Evolutionary conservation across 2,113 vertebrate species (phyloP).

Genomic region (Corythaeola cristata): DNA sequence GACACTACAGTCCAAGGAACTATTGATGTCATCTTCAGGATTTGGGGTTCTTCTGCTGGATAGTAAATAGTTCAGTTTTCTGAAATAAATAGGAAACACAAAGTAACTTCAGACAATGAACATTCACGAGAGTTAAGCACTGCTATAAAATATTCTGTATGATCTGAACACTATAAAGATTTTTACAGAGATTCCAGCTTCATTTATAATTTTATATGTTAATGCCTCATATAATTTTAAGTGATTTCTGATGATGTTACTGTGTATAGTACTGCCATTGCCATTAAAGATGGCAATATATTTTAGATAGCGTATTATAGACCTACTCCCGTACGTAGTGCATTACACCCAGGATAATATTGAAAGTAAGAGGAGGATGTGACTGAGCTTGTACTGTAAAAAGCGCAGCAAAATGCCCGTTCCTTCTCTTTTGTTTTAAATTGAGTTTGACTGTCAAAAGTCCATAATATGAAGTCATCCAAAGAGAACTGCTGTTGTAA

Average conservation of each 20-base stretch:
- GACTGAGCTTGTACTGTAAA: too few relatives aligned
- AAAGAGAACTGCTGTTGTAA: background rate
- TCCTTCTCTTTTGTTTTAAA: background rate
- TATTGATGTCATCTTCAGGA: slow-evolving; percentile 70
- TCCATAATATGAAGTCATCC: background rate
- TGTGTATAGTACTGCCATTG: too few relatives aligned
- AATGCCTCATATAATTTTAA: too few relatives aligned
- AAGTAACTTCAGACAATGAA: background rate
- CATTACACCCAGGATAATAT: too few relatives aligned
- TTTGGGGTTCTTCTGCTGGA: slow-evolving; percentile 69
- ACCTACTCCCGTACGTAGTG: fast-evolving
- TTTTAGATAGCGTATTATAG: background rate
- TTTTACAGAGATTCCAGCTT: background rate
- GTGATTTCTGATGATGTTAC: background rate
- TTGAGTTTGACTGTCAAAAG: too few relatives aligned
- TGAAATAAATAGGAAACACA: background rate
- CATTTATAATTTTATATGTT: background rate
- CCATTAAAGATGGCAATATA: too few relatives aligned
- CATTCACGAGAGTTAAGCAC: background rate
- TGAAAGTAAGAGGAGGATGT: background rate
- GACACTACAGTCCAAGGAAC: slow-evolving; percentile 72
- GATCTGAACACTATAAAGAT: background rate
- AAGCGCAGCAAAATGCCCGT: too few relatives aligned
- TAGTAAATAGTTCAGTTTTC: background rate
- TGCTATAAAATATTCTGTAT: too few relatives aligned